Base-by-base conservation (phyloP, 1,140 invertebrate genomes). In the Procambarus clarkii region DNA sequence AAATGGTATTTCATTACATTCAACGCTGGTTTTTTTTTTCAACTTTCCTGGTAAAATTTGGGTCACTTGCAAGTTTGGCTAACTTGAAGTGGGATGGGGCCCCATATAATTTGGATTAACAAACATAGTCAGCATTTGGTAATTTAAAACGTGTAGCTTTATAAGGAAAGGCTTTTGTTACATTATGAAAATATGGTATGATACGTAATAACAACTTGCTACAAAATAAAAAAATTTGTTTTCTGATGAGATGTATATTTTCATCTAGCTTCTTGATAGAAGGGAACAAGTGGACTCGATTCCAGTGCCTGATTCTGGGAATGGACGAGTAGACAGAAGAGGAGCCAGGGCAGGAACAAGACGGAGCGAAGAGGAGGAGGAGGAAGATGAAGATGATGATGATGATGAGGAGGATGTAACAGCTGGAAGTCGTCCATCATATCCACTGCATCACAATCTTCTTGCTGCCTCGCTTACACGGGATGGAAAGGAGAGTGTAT, bases 391-490 rank as follows among this genome's bases (percentile, higher is more conserved):
- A 21, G 89, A 91, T 11, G 89, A 91, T 9, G 77, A 91, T 45
- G 82, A 91, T 8, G 89, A 91, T 5, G 83, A 91, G 5, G 89
- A 91, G 3, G 88, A 90, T 44, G 76, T 81, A 7, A 58, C 45
- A n/a, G 82, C 60, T 69, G 82, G 45, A 45, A 60, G 82, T 34
- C 82, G 81, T 4, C 74, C 89, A n/a, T 76, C 76, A 34, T 91
- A 91, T 50, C 71, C 89, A 18, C 83, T 83, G 8, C 89, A 91
- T n/a, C 89, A 91, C 71, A 91, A 91, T 58, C 81, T 91, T 24
- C 76, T 91, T 44, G 89, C 74, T 21, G 21, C 71, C 45, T 46
- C 80, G 7, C 82, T 48, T 24, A 46, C 77, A n/a, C 81, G 74
- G 58, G 71, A 74, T 24, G 88, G 71, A 24, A 85, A 83, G 76